These are phyloP conservation scores for Melanotaenia boesemani DNA, from an alignment of 2,797 vertebrate genomes.

Conservation along the genomic window DNA sequence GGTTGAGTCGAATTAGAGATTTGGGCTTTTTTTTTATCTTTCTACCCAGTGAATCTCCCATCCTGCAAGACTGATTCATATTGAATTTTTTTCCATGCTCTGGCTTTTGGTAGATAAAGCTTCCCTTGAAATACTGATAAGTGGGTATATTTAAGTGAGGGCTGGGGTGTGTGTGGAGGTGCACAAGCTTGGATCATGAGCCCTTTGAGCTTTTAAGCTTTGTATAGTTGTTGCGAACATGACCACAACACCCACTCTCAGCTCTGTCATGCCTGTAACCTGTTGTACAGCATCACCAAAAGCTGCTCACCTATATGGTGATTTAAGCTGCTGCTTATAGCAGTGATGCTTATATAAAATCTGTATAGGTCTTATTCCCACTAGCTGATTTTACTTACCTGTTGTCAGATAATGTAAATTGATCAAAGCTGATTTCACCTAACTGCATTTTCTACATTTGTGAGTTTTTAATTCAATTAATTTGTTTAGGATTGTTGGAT, in stretches of 20 bases:
- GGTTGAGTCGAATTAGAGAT: constrained; percentile 12
- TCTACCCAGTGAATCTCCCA: not conserved
- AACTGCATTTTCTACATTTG: not conserved
- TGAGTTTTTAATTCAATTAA: not conserved
- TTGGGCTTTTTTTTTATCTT: not conserved
- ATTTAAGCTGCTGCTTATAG: constrained; percentile 13
- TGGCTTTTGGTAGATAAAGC: constrained; percentile 28
- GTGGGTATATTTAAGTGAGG: constrained; percentile 43
- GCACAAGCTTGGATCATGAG: constrained; percentile 52
- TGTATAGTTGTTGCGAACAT: constrained; percentile 54
- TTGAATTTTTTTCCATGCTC: not conserved
- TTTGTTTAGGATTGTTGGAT: not conserved
- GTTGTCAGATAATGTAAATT: not conserved
- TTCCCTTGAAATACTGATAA: constrained; percentile 25
- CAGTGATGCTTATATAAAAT: not conserved
- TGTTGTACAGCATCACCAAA: constrained; percentile 46
- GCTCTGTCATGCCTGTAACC: constrained; percentile 43
- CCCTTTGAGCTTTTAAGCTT: constrained; percentile 58
- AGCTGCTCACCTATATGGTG: not conserved
- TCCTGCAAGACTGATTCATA: constrained; percentile 31
- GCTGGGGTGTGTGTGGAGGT: constrained; percentile 26
- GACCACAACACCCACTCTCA: constrained; percentile 51
- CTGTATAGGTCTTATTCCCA: not conserved
- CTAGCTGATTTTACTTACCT: not conserved
- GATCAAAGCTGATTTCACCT: not conserved